A percentile compares a stretch with the other conserved stretches of the same genome.
phyloP scores from a whole-genome alignment of 1,140 invertebrate genomes.

The Trichoplusia ni region DNA sequence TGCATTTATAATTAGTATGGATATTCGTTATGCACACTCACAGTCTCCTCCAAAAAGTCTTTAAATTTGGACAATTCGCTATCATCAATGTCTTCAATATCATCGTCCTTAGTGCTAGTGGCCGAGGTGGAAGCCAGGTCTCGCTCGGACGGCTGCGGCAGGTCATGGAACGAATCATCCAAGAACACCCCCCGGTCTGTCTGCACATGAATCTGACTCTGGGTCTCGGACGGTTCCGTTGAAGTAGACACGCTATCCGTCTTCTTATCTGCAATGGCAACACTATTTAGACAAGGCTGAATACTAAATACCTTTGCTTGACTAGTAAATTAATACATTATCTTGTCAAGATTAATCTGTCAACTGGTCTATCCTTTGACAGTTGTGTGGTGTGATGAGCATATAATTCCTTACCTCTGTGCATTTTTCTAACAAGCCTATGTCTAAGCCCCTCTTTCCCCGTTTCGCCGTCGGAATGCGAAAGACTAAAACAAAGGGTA shows the following conservation, averaged over 20 bases:
- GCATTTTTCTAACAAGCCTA: slow-evolving; percentile 72
- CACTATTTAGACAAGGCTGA: too few species aligned
- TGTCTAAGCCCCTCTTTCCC: slow-evolving; percentile 72
- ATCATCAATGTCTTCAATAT: slow-evolving; percentile 67
- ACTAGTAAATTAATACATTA: too few species aligned
- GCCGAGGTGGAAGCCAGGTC: slow-evolving; percentile 52
- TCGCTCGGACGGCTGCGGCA: too few species aligned
- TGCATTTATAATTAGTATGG: too few species aligned
- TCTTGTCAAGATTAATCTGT: too few species aligned
- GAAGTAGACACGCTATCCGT: slow-evolving; percentile 53
- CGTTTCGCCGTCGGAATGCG: slow-evolving; percentile 61
- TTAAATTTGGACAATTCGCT: slow-evolving; percentile 66
- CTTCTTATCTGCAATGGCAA: slow-evolving; percentile 59
- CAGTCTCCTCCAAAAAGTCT: slow-evolving; percentile 71
- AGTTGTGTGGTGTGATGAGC: too few species aligned
- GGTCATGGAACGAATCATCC: slow-evolving; percentile 53
- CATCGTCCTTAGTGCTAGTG: slow-evolving; percentile 61
- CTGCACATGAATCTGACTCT: slow-evolving; percentile 35
- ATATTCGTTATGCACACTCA: too few species aligned
- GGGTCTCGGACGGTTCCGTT: slow-evolving; percentile 44
- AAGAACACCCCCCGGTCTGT: slow-evolving; percentile 43
- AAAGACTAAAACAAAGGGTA: slow-evolving; percentile 43
- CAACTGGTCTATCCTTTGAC: too few species aligned
- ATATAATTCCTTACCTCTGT: slow-evolving; percentile 73
- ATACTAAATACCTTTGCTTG: too few species aligned